These are phyloP conservation scores for Danionella dracula DNA, from an alignment of 2,797 vertebrate species.

Conservation along the genomic window DNA sequence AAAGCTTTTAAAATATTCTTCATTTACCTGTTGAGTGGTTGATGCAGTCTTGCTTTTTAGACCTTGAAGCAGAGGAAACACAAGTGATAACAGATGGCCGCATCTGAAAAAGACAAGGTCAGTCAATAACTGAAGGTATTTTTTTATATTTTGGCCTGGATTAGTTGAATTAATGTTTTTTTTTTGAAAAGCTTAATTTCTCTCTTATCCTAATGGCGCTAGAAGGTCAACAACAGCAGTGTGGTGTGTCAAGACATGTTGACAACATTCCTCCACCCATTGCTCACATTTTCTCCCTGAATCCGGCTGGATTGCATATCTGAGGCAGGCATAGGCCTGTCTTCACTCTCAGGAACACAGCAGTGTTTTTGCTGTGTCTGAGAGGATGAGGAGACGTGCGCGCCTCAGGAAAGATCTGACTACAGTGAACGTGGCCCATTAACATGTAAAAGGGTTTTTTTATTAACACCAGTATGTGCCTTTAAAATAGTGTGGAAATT, in stretches of 20 bases:
- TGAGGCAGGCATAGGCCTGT: slow-evolving; percentile 65
- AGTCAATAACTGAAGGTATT: background rate
- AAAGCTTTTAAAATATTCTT: background rate
- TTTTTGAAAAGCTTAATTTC: background rate
- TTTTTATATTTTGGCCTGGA: background rate
- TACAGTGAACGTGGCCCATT: slow-evolving; percentile 4
- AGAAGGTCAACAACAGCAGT: slow-evolving; percentile 57
- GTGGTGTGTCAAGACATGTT: slow-evolving; percentile 73
- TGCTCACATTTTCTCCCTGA: slow-evolving; percentile 71
- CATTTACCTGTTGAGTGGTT: slow-evolving; percentile 57
- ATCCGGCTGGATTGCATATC: slow-evolving; percentile 74
- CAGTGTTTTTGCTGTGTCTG: slow-evolving; percentile 43
- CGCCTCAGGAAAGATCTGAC: slow-evolving; percentile 52
- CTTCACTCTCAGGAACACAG: slow-evolving; percentile 32
- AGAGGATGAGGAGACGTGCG: slow-evolving; percentile 42
- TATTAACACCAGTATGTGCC: background rate
- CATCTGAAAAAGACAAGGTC: slow-evolving; percentile 52
- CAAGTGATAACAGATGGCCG: slow-evolving; percentile 77
- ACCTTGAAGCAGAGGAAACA: slow-evolving; percentile 62
- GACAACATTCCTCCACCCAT: slow-evolving; percentile 70
- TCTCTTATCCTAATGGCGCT: background rate
- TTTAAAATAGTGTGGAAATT: background rate
- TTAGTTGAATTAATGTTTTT: no score
- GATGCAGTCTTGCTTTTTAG: slow-evolving; percentile 51
- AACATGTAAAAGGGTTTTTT: background rate